Conservation (phyloP, 2,888 invertebrate genomes). For the Hedychridium roseum region DNA sequence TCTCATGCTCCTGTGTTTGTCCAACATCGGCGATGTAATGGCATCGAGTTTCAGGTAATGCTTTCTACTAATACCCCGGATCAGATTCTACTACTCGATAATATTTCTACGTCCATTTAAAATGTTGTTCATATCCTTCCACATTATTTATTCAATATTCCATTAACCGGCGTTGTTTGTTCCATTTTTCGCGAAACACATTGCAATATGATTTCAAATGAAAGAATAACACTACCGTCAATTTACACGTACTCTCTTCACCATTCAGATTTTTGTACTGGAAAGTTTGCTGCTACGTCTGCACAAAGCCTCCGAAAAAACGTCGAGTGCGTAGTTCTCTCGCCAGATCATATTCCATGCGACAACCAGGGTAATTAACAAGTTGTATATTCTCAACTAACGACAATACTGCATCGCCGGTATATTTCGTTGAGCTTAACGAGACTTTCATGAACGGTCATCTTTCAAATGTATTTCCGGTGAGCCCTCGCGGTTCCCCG, state of each 20-base stretch:
- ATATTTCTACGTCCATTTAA: too few species aligned
- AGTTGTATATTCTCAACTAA: too few species aligned
- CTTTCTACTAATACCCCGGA: background rate
- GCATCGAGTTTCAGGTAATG: constrained; percentile 84
- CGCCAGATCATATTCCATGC: constrained; percentile 56
- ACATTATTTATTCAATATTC: background rate
- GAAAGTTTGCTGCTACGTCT: constrained; percentile 90
- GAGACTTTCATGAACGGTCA: too few species aligned
- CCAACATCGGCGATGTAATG: constrained; percentile 94
- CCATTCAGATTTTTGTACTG: constrained; percentile 83
- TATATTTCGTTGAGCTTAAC: too few species aligned
- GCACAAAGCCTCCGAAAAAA: constrained; percentile 79
- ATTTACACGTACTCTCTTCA: too few species aligned
- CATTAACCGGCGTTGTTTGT: background rate
- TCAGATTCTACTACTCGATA: background rate
- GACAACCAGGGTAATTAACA: constrained; percentile 57
- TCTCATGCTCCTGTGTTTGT: constrained; percentile 91
- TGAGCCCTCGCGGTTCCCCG: too few species aligned
- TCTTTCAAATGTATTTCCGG: too few species aligned
- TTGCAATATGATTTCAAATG: background rate
- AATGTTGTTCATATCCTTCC: too few species aligned
- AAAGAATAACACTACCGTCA: too few species aligned
- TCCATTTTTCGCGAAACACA: background rate
- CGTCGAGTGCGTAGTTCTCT: constrained; percentile 64
- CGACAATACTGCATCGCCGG: too few species aligned